Evolutionary conservation across 2,888 invertebrate species (phyloP), one percentile per base, ranked within the genome.

Genomic region (Dicranocentrus wangi): DNA sequence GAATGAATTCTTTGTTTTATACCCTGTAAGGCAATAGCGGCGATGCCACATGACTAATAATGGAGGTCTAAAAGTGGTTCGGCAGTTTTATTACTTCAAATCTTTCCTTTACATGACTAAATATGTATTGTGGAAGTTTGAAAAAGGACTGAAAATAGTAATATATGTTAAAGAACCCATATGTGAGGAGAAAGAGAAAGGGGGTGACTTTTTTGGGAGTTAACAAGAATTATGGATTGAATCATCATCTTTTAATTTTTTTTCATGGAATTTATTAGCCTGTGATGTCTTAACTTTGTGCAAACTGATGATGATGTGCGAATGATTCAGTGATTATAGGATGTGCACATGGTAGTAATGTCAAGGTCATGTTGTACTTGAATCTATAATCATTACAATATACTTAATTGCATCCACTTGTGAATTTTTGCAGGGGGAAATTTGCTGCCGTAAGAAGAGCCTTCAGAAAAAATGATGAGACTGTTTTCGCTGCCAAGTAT

Each of bases 401-500:
- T 17, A 23, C 55, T 15, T 25, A 55, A 17, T 17, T 17, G 17
- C n/a, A 51, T 51, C 15, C 2, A 43, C 13, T 43, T 32, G 32
- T 32, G 5, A 32, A 32, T 32, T 32, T 32, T 92, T 93, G n/a
- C 93, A 98, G 98, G 89, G 98, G 98, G 72, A 98, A 98, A 90
- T 98, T 97, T 89, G 98, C 98, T 65, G 95, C 97, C 85, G 98
- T 98, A 85, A 93, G 95, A 88, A 93, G 95, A 89, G 95, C 96
- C 88, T 92, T 94, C 39, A 95, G 97, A 91, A 93, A 94, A 89
- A 92, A 93, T 87, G 94, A 94, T 72, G 95, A 95, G 81, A 92
- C 93, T 88, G 94, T 94, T 88, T 97, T 95, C 90, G 98, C 98
- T n/a, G 98, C 98, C 84, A 98, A 98, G 91, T 96, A 96, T 90